These are phyloP conservation scores for Shargacucullia verbasci DNA, from an alignment of 2,888 invertebrate genomes.

Conservation along the genomic window DNA sequence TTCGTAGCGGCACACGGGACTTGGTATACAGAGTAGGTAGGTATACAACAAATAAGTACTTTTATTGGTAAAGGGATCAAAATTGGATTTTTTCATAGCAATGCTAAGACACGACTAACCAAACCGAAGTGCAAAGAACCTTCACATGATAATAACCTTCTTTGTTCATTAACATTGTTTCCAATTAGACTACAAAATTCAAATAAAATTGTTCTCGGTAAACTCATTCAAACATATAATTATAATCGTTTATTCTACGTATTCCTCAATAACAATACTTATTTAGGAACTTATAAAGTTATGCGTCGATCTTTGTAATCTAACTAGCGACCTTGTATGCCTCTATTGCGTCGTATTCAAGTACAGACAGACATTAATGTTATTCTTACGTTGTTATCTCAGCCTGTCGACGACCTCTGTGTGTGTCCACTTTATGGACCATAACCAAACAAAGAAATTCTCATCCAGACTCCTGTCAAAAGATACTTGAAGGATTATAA, in stretches of 20 bases:
- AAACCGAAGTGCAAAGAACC: conserved; percentile 35
- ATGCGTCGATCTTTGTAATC: conserved; percentile 41
- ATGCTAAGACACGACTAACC: conserved; percentile 14
- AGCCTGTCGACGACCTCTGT: conserved; percentile 54
- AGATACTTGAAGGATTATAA: conserved; percentile 24
- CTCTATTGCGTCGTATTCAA: conserved; percentile 54
- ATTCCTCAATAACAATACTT: conserved; percentile 46
- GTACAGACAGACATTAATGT: conserved; percentile 49
- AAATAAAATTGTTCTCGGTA: conserved; percentile 13
- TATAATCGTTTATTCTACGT: conserved; percentile 33
- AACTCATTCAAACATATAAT: conserved; percentile 38
- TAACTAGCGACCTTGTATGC: conserved; percentile 48
- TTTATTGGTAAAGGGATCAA: no score
- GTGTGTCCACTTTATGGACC: conserved; percentile 37
- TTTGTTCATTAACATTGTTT: conserved; percentile 29
- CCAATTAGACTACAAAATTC: conserved; percentile 22
- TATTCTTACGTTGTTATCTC: conserved; percentile 55
- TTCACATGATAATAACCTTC: conserved; percentile 30
- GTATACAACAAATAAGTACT: no score
- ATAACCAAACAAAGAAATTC: conserved; percentile 47
- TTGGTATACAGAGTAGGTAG: no score
- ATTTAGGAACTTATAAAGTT: conserved; percentile 54
- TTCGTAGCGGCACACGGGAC: no score
- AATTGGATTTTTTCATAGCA: no score
- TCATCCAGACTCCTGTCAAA: conserved; percentile 26